Percentiles rank a stretch among this genome's conserved stretches.
phyloP scores from a whole-genome alignment of 2,113 vertebrate genomes.

The Chlorocebus sabaeus region DNA sequence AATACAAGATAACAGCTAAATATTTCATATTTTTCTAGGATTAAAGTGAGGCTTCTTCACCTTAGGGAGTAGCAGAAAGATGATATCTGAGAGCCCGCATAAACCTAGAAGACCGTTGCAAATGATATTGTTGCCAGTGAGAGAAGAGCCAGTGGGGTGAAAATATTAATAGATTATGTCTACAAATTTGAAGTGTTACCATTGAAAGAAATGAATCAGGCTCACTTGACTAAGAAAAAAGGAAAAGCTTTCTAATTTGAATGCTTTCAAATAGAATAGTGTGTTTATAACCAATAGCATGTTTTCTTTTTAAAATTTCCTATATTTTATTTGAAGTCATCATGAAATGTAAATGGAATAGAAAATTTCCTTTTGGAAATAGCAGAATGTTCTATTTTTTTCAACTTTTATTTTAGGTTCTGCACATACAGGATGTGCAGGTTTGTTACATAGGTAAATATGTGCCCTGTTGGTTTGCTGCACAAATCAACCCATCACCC shows the following conservation, averaged over 20 bases:
- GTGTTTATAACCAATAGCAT: not conserved
- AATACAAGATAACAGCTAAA: not conserved
- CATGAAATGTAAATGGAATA: not conserved
- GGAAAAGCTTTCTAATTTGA: not conserved
- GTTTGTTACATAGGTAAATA: no score
- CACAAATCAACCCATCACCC: no score
- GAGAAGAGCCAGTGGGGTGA: not conserved
- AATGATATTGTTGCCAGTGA: not conserved
- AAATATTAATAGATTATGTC: not conserved
- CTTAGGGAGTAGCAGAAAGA: not conserved
- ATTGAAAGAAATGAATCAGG: constrained; percentile 9
- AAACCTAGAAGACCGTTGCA: not conserved
- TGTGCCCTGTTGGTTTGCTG: no score
- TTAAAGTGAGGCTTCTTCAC: not conserved
- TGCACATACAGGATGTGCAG: no score
- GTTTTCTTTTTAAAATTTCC: not conserved
- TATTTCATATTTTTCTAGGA: not conserved
- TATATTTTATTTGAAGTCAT: not conserved
- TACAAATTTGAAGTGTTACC: not conserved
- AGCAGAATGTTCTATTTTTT: not conserved
- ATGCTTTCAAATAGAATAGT: constrained; percentile 20
- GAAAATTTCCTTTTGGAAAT: not conserved
- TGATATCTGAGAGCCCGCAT: not conserved
- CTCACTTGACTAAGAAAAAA: not conserved
- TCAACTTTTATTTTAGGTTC: no score